Percentiles rank a stretch among this genome's conserved stretches.
Evolutionary conservation across 1,140 invertebrate species (phyloP).

Genomic region (Euglossa dilemma): DNA sequence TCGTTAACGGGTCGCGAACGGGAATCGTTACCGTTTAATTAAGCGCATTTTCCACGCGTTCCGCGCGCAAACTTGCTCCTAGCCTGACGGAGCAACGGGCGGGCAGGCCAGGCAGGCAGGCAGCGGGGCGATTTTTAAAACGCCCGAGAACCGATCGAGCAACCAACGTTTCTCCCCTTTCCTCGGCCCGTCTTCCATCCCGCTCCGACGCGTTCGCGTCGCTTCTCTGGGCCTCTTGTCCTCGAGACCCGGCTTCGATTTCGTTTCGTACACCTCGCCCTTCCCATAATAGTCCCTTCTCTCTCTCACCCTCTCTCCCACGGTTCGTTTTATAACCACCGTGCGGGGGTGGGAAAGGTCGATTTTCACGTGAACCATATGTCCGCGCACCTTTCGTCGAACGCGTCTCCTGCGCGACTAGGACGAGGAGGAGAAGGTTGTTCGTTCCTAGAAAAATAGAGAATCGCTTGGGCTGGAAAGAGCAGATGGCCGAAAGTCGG

Average conservation of each 20-base stretch:
- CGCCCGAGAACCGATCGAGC: not conserved
- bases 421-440: not conserved
- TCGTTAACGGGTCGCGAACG: constrained; percentile 68
- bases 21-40: constrained; percentile 77
- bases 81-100: not conserved
- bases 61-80: constrained; percentile 17
- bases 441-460: constrained; percentile 30
- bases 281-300: not conserved
- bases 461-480: not conserved
- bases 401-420: too few relatives aligned
- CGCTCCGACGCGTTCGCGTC: not conserved
- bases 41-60: constrained; percentile 75
- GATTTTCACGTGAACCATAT: constrained; percentile 39
- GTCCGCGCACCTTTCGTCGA: constrained; percentile 24
- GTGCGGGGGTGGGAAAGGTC: constrained; percentile 17
- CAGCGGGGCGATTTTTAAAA: constrained; percentile 25
- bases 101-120: too few relatives aligned
- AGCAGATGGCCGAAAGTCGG: constrained; percentile 62
- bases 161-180: constrained; percentile 21
- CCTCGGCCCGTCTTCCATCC: not conserved
- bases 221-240: not conserved
- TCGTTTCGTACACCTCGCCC: constrained; percentile 24
- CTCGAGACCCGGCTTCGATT: constrained; percentile 44
- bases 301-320: not conserved
- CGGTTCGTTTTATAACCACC: not conserved